These are phyloP conservation scores for Nestor notabilis DNA, from an alignment of 2,113 vertebrate genomes.

Conservation along the genomic window DNA sequence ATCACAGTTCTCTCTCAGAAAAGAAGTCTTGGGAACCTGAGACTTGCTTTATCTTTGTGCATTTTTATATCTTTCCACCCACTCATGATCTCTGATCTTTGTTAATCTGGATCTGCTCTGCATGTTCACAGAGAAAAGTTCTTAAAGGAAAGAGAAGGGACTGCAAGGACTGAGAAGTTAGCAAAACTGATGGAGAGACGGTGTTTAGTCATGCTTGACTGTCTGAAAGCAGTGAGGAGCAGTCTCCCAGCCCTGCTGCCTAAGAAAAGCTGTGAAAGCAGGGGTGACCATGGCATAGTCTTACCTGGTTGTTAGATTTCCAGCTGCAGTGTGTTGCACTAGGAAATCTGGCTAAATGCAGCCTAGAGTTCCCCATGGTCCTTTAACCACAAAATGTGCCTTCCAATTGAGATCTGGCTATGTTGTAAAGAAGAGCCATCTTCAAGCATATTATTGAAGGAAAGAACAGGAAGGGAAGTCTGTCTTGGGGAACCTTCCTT, in stretches of 20 bases:
- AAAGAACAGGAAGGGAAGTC: neutral
- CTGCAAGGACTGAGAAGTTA: neutral
- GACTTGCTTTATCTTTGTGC: neutral
- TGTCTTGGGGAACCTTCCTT: neutral
- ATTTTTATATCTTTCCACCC: neutral
- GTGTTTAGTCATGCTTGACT: neutral
- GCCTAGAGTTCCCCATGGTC: rapidly evolving
- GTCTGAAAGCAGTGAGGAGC: neutral
- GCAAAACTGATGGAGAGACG: neutral
- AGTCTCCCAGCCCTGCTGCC: neutral
- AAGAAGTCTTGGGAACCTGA: neutral
- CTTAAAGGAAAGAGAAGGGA: neutral
- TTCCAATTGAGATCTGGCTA: neutral
- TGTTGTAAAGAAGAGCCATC: neutral
- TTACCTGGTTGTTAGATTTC: neutral
- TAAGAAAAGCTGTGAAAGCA: neutral
- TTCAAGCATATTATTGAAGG: neutral
- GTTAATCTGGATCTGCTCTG: neutral
- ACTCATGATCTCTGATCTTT: neutral
- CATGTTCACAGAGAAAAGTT: neutral
- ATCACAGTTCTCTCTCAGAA: neutral
- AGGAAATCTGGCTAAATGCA: neutral
- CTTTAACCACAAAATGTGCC: neutral
- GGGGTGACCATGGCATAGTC: neutral
- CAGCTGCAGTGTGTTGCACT: neutral